phyloP scores from a whole-genome alignment of 2,888 invertebrate species.

The Diaperis boleti region DNA sequence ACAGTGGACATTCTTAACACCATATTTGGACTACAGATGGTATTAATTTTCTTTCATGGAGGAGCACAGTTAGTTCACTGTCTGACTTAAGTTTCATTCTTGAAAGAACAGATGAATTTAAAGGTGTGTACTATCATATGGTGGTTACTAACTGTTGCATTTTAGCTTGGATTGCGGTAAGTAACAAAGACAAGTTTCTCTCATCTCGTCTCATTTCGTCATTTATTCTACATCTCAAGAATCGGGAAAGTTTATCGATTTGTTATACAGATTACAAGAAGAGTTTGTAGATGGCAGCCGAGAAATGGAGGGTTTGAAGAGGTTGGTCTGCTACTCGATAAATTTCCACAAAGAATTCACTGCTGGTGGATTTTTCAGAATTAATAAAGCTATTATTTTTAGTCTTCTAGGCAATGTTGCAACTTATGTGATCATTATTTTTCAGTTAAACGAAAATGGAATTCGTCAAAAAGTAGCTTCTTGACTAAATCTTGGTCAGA shows the following conservation, averaged over 20 bases:
- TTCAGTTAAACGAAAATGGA: conserved; percentile 9
- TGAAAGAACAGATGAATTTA: not conserved
- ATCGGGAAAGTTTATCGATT: not conserved
- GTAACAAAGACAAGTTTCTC: not conserved
- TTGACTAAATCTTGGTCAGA: no score
- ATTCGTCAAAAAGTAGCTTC: no score
- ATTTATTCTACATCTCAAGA: not conserved
- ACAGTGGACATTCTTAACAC: conserved; percentile 1
- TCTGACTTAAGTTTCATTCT: not conserved
- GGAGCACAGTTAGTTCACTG: not conserved
- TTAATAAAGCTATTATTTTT: not conserved
- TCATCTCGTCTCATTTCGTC: not conserved
- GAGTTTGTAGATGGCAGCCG: not conserved
- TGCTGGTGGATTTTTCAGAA: conserved; percentile 5
- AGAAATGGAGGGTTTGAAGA: not conserved
- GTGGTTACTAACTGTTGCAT: not conserved
- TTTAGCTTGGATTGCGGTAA: not conserved
- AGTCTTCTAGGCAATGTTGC: not conserved
- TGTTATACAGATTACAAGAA: not conserved
- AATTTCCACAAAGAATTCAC: not conserved
- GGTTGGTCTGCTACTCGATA: not conserved
- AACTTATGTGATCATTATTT: conserved; percentile 1
- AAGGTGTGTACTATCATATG: not conserved
- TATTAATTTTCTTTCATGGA: conserved; percentile 6
- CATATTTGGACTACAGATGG: not conserved